Base-by-base conservation (phyloP, 2,113 vertebrate species). In the Pampusana beccarii region DNA sequence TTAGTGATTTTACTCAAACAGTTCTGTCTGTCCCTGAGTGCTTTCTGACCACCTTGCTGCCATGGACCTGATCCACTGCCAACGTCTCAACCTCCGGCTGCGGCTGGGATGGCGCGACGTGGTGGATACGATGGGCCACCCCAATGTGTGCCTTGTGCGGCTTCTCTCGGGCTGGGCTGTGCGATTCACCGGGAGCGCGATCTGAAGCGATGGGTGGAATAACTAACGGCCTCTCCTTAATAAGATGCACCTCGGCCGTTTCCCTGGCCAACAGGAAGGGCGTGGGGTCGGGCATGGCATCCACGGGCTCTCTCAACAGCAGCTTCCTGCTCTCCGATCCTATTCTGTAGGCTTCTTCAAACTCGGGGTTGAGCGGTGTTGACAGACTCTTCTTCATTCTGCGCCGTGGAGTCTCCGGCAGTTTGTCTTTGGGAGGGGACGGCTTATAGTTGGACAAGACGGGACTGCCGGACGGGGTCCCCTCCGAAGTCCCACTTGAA, bases 351-450 rank as follows among this genome's bases (percentile, higher is more conserved):
- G 99, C 98, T 97, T 99, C 99, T 10, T 99, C 99, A 14, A 99
- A 98, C 93, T 99, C 99, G 0, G 99, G 98, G 98, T 99, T 99
- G 79, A 99, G 98, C 0, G 99, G 99, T 4, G 99, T 99, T 0
- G 99, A 99, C 42, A 99, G 98, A 78, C 99, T 99, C 98, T 99
- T 99, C 96, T 99, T 99, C 99, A 99, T 99, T 36, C 99, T 98
- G 56, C 98, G 98, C 84, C 98, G 98, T 0, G 98, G 98, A 0
- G 98, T 99, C 51, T 99, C 98, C 0, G 98, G 97, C 97, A 98
- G 95, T 98, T 98, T 94, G 80, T 99, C 98, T 97, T 98, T 97
- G 97, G 99, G 99, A 9, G 99, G 99, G 1, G 98, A 97, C 1
- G 99, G 99, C 95, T 98, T 99, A 91, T 99, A 99, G 70, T 93